Conservation (phyloP, 2,888 invertebrate species). For the Watsonalla binaria region DNA sequence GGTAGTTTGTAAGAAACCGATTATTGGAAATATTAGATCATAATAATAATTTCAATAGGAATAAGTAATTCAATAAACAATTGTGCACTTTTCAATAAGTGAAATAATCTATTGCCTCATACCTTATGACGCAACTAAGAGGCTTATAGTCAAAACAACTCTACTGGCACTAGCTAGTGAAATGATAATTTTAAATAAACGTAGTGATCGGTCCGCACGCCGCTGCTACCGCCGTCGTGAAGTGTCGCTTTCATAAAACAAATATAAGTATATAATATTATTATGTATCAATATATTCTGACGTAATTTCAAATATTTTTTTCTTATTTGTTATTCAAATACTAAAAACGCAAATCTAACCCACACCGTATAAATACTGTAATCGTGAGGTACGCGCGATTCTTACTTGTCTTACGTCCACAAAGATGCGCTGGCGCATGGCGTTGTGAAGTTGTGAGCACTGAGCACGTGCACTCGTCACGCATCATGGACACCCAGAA, state of each 20-base stretch:
- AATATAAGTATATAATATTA: too few relatives aligned
- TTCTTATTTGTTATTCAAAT: too few relatives aligned
- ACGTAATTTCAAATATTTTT: too few relatives aligned
- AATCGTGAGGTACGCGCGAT: not conserved
- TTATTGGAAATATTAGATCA: not conserved
- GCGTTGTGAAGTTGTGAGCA: too few relatives aligned
- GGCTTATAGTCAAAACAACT: conserved; percentile 35
- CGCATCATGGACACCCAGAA: conserved; percentile 66
- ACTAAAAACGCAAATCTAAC: too few relatives aligned
- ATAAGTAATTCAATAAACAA: not conserved
- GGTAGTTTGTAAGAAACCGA: too few relatives aligned
- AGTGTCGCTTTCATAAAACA: too few relatives aligned
- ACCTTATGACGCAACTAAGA: conserved; percentile 30
- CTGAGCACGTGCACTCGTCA: conserved; percentile 73
- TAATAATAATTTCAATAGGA: not conserved
- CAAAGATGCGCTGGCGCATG: conserved; percentile 53
- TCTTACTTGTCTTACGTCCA: conserved; percentile 20
- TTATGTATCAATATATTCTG: too few relatives aligned
- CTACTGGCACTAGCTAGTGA: conserved; percentile 15
- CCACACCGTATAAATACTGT: too few relatives aligned
- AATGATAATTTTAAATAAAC: conserved; percentile 12
- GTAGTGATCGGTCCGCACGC: conserved; percentile 8
- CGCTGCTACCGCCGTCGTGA: not conserved
- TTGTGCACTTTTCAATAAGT: conserved; percentile 4
- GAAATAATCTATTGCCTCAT: conserved; percentile 20